phyloP scores from a whole-genome alignment of 2,797 vertebrate species.

The Poecilia wingei region DNA sequence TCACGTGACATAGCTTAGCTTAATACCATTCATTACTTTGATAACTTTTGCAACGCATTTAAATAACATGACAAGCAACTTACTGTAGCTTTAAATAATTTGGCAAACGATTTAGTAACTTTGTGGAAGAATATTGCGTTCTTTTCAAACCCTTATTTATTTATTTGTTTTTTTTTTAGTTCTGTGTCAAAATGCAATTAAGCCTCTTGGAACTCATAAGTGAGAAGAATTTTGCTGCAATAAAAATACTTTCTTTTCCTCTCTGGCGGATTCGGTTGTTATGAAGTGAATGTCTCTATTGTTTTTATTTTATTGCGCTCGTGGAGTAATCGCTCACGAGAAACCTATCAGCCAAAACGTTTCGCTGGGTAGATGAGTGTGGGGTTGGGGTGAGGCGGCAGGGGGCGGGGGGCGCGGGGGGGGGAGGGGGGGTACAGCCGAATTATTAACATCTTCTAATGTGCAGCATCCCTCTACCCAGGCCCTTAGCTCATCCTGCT shows the following conservation, averaged over 20 bases:
- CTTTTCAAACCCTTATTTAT: not conserved
- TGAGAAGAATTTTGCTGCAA: not conserved
- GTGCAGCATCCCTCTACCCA: constrained; percentile 20
- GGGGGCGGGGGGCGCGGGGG: no score
- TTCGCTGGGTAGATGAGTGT: not conserved
- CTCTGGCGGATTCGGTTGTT: not conserved
- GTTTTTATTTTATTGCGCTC: not conserved
- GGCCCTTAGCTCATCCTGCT: constrained; percentile 35
- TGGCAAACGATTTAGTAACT: not conserved
- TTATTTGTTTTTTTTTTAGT: not conserved
- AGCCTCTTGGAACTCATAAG: not conserved
- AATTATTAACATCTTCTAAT: constrained; percentile 16
- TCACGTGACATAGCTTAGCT: not conserved
- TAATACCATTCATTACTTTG: not conserved
- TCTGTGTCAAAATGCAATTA: not conserved
- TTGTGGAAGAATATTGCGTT: not conserved
- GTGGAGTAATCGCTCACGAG: not conserved
- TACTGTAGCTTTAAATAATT: not conserved
- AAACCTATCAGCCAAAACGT: not conserved
- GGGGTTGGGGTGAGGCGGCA: no score
- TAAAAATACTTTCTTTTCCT: not conserved
- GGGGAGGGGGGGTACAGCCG: no score
- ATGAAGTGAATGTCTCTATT: not conserved
- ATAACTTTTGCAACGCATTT: not conserved
- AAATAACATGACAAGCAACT: not conserved